A percentile compares a stretch with the other conserved stretches of the same genome.
Evolutionary conservation across 2,888 invertebrate species (phyloP).

Genomic region (Nineta flava): DNA sequence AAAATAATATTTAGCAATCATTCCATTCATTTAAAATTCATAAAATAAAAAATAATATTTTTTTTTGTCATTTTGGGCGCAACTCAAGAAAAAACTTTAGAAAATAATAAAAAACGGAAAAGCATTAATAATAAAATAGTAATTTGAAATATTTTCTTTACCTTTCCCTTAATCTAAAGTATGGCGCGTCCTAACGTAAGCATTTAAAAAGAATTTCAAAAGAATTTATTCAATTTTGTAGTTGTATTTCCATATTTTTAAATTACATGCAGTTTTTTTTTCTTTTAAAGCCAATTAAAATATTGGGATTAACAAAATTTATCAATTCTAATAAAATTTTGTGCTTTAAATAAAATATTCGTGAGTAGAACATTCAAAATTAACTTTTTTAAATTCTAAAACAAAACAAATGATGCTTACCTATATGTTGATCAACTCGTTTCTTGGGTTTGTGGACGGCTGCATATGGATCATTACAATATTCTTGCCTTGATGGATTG

Average conservation of each 20-base stretch:
- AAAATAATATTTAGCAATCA: no score
- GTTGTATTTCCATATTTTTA: neutral
- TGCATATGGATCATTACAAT: constrained; percentile 76
- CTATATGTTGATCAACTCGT: constrained; percentile 71
- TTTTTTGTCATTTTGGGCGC: no score
- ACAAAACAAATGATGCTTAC: constrained; percentile 36
- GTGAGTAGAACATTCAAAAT: neutral
- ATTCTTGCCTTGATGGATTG: constrained; percentile 74
- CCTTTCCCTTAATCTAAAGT: neutral
- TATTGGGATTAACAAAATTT: neutral
- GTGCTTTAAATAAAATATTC: neutral
- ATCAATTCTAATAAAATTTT: neutral
- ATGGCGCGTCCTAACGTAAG: neutral
- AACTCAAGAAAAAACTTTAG: no score
- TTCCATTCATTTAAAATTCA: no score
- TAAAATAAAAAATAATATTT: no score
- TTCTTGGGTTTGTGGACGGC: constrained; percentile 84
- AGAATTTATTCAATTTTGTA: neutral
- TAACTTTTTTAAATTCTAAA: neutral
- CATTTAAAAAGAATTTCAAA: neutral
- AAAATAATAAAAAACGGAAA: no score
- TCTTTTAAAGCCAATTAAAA: no score
- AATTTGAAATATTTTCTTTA: no score
- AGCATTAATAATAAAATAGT: no score
- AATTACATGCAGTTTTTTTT: neutral